These are phyloP conservation scores for Neodiprion virginianus DNA, from an alignment of 1,140 invertebrate species.

Conservation along the genomic window DNA sequence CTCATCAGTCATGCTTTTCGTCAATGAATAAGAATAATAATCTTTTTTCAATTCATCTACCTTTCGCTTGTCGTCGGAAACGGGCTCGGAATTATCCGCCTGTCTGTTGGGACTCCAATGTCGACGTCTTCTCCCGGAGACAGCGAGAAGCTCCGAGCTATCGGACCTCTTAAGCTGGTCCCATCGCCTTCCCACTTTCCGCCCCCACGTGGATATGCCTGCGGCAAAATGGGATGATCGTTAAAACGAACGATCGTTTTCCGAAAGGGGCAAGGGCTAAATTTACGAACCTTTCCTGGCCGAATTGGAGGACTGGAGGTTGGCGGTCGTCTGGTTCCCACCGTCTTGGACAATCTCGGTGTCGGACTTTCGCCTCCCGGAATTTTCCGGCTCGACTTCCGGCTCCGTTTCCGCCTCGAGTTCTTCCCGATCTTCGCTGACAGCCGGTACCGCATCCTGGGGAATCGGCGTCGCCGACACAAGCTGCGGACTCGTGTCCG, in stretches of 20 bases:
- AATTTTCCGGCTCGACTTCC: background rate
- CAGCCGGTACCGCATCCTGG: constrained; percentile 45
- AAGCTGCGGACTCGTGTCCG: constrained; percentile 62
- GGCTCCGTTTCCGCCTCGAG: background rate
- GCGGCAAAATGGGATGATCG: constrained; percentile 9
- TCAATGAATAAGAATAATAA: constrained; percentile 16
- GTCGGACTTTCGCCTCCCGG: background rate
- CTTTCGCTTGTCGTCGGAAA: constrained; percentile 40
- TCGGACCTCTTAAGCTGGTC: constrained; percentile 68
- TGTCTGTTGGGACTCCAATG: constrained; percentile 58
- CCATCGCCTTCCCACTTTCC: constrained; percentile 69
- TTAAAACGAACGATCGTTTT: no score
- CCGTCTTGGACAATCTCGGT: background rate
- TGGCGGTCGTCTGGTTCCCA: background rate
- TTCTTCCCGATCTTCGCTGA: constrained; percentile 14
- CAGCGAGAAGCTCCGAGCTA: constrained; percentile 64
- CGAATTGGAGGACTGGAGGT: constrained; percentile 24
- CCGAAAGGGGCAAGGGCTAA: no score
- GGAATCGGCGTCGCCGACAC: constrained; percentile 62
- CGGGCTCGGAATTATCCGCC: constrained; percentile 37
- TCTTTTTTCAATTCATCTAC: constrained; percentile 30
- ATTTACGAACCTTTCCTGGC: constrained; percentile 37
- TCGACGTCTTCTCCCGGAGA: constrained; percentile 53
- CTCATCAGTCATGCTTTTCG: constrained; percentile 3
- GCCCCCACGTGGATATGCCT: constrained; percentile 72